Evolutionary conservation across 2,113 vertebrate genomes (phyloP).

Genomic region (Centropus unirufus): DNA sequence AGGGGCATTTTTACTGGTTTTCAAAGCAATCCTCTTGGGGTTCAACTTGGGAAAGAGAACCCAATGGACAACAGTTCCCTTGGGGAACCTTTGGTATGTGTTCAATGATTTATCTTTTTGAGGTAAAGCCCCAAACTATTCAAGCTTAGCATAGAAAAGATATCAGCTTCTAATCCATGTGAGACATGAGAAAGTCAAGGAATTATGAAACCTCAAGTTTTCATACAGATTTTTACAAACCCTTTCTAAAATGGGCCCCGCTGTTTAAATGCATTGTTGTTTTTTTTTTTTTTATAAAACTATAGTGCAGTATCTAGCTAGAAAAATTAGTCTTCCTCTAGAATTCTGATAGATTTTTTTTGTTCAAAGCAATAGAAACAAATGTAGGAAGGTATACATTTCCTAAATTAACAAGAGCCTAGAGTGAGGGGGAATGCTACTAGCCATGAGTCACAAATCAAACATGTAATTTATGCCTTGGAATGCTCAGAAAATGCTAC

Average conservation of each 20-base stretch:
- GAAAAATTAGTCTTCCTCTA: conserved; percentile 43
- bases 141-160: conserved; percentile 4
- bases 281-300: conserved; percentile 41
- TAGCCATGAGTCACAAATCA: conserved; percentile 66
- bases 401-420: conserved; percentile 56
- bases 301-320: neutral
- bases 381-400: conserved; percentile 49
- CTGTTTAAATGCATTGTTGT: conserved; percentile 41
- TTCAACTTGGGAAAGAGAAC: neutral
- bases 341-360: conserved; percentile 31
- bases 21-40: neutral
- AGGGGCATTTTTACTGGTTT: neutral
- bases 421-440: conserved; percentile 40
- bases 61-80: neutral
- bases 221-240: conserved; percentile 32
- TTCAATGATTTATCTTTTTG: neutral
- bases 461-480: conserved; percentile 60
- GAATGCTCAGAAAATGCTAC: conserved; percentile 56
- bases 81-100: neutral
- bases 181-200: conserved; percentile 14
- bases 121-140: neutral
- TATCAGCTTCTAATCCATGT: neutral
- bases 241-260: neutral
- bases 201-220: conserved; percentile 33
- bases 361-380: conserved; percentile 39